Evolutionary conservation across 2,797 vertebrate species (phyloP).

Genomic region (Leptatherina wallacei): DNA sequence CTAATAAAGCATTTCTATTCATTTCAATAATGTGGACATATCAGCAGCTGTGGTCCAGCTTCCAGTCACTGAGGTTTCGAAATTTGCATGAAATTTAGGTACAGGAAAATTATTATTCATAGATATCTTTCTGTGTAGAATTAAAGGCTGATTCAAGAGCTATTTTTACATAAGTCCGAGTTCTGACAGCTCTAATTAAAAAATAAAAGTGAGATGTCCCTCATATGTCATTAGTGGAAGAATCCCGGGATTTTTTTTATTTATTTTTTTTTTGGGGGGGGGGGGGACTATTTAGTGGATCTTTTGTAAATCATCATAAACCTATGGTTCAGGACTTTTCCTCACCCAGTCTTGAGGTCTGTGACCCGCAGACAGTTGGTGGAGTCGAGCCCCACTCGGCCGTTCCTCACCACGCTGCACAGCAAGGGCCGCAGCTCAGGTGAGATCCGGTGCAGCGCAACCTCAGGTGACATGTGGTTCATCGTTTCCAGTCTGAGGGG

Average conservation of each 20-base stretch:
- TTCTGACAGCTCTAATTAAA: no score
- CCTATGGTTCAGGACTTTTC: not conserved
- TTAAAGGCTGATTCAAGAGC: no score
- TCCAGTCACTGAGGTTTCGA: not conserved
- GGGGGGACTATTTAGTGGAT: not conserved
- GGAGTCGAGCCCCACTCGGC: conserved; percentile 95
- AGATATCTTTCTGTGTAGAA: no score
- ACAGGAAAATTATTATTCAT: no score
- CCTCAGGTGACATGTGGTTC: conserved; percentile 94
- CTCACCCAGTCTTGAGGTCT: conserved; percentile 97
- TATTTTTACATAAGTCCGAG: no score
- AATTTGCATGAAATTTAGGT: no score
- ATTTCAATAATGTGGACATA: no score
- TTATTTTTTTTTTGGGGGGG: no score
- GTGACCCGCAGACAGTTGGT: conserved; percentile 95
- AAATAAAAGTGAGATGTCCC: no score
- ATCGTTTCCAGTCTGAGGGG: conserved; percentile 59
- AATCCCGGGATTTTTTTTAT: no score
- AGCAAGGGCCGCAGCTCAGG: conserved; percentile 92
- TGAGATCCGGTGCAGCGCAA: conserved; percentile 94
- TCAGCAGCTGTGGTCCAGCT: not conserved
- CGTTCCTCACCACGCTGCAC: conserved; percentile 93
- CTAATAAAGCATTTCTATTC: no score
- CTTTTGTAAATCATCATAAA: not conserved
- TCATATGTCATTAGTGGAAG: no score